Evolutionary conservation across 2,888 invertebrate species (phyloP).

Genomic region (Cantharis rustica): DNA sequence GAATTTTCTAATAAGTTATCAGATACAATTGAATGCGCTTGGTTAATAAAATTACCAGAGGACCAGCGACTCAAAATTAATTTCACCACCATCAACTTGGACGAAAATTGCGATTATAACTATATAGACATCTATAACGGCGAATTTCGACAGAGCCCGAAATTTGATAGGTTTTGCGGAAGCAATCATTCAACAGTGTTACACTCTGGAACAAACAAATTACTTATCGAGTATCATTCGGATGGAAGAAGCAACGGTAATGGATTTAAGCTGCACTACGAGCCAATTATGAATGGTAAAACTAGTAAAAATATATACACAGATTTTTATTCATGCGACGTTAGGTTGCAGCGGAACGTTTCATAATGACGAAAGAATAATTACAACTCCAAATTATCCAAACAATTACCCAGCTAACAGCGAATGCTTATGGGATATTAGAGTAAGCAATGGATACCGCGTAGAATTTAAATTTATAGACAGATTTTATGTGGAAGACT

Average conservation of each 20-base stretch:
- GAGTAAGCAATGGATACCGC: slow-evolving; percentile 46
- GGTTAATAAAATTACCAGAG: slow-evolving; percentile 60
- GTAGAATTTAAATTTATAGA: slow-evolving; percentile 69
- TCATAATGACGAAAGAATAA: slow-evolving; percentile 53
- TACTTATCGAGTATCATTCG: slow-evolving; percentile 75
- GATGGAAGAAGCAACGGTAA: slow-evolving; percentile 52
- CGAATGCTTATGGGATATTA: slow-evolving; percentile 82
- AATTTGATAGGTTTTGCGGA: slow-evolving; percentile 68
- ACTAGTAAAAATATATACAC: not conserved
- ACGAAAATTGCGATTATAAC: slow-evolving; percentile 61
- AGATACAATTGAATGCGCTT: slow-evolving; percentile 70
- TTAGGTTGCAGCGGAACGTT: slow-evolving; percentile 72
- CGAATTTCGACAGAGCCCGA: slow-evolving; percentile 54
- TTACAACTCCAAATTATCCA: slow-evolving; percentile 68
- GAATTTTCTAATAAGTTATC: slow-evolving; percentile 58
- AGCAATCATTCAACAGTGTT: slow-evolving; percentile 56
- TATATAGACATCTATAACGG: slow-evolving; percentile 63
- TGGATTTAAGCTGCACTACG: slow-evolving; percentile 45
- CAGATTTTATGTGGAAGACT: slow-evolving; percentile 76
- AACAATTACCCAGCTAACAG: slow-evolving; percentile 70
- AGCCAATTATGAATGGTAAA: slow-evolving; percentile 40
- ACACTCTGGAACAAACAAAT: slow-evolving; percentile 57
- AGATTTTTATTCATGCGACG: slow-evolving; percentile 3
- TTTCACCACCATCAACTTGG: slow-evolving; percentile 61
- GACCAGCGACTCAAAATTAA: slow-evolving; percentile 53